A percentile compares a stretch with the other conserved stretches of the same genome.
phyloP scores from a whole-genome alignment of 2,888 invertebrate species.

The Scaptomyza caliginosa region DNA sequence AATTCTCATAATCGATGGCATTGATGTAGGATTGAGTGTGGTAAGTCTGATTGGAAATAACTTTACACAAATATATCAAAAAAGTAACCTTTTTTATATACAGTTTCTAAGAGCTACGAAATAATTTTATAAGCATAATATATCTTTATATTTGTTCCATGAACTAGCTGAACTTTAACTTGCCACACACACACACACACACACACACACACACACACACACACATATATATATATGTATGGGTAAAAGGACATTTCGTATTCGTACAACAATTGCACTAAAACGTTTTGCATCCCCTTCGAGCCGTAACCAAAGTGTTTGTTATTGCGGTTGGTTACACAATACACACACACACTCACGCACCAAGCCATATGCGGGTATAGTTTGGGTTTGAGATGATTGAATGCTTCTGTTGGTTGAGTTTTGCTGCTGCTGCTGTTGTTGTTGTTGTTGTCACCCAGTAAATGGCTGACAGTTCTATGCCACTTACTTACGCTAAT shows the following conservation, averaged over 20 bases:
- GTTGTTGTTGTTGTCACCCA: conserved; percentile 46
- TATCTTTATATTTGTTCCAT: too few species aligned
- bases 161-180: too few species aligned
- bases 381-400: conserved; percentile 4
- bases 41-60: too few species aligned
- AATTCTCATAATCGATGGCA: too few species aligned
- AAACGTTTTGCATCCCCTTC: conserved; percentile 33
- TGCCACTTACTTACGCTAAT: conserved; percentile 77
- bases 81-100: too few species aligned
- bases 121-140: too few species aligned
- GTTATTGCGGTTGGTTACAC: conserved; percentile 54
- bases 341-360: conserved; percentile 7
- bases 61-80: too few species aligned
- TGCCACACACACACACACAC: too few species aligned
- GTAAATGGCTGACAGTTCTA: conserved; percentile 52
- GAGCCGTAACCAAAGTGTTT: conserved; percentile 58
- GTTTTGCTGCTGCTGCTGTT: conserved; percentile 19
- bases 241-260: background rate
- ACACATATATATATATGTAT: background rate
- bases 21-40: too few species aligned
- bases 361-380: background rate
- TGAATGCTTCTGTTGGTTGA: conserved; percentile 21
- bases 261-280: conserved; percentile 13
- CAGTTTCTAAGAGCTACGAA: too few species aligned
- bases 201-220: background rate